A percentile compares a stretch with the other conserved stretches of the same genome.
Evolutionary conservation across 2,113 vertebrate genomes (phyloP).

Genomic region (Antechinus flavipes): DNA sequence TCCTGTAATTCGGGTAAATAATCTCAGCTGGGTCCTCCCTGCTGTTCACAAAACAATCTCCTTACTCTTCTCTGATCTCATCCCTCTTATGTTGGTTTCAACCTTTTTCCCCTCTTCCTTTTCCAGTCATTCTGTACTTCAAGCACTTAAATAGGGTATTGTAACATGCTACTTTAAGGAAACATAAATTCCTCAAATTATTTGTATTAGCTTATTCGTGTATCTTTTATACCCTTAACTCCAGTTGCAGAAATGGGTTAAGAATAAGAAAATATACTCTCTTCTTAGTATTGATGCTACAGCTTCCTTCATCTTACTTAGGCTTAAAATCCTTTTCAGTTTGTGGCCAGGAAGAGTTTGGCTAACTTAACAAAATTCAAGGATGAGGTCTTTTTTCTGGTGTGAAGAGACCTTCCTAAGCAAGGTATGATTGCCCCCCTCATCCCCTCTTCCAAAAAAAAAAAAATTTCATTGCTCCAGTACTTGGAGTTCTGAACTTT

Average conservation of each 20-base stretch:
- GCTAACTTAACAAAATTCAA: not conserved
- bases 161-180: not conserved
- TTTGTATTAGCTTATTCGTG: not conserved
- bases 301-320: not conserved
- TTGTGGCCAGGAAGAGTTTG: not conserved
- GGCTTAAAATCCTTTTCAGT: not conserved
- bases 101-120: not conserved
- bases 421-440: not conserved
- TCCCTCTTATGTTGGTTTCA: not conserved
- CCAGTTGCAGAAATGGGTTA: not conserved
- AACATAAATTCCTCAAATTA: not conserved
- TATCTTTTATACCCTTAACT: not conserved
- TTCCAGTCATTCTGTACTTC: not conserved
- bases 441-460: not conserved
- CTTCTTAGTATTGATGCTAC: not conserved
- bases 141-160: not conserved
- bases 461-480: not conserved
- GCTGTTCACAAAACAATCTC: not conserved
- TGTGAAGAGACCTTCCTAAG: not conserved
- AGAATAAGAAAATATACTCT: not conserved
- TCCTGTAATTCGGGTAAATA: not conserved
- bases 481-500: not conserved
- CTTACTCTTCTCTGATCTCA: not conserved
- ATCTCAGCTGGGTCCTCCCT: not conserved
- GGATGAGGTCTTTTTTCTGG: not conserved